Percentiles rank a stretch among this genome's conserved stretches.
phyloP scores from a whole-genome alignment of 1,140 invertebrate genomes.

The Orussus abietinus region DNA sequence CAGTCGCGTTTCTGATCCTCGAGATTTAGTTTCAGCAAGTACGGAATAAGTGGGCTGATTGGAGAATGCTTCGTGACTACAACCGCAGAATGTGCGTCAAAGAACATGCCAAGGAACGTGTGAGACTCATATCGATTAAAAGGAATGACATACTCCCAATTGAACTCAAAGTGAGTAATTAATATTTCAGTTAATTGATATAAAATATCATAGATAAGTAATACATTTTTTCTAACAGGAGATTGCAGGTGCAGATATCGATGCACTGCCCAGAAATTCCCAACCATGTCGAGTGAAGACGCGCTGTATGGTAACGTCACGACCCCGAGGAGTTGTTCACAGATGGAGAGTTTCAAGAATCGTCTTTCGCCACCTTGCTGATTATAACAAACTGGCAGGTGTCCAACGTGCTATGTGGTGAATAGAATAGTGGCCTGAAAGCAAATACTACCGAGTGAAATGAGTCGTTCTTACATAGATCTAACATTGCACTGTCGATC shows the following conservation, averaged over 20 bases:
- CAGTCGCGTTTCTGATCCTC: neutral
- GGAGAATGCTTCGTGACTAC: constrained; percentile 77
- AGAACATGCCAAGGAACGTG: constrained; percentile 66
- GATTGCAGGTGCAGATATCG: constrained; percentile 68
- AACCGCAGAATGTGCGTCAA: constrained; percentile 70
- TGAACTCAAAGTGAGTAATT: constrained; percentile 64
- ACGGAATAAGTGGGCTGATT: constrained; percentile 69
- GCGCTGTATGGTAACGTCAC: constrained; percentile 78
- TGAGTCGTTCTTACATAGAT: too few relatives aligned
- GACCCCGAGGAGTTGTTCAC: constrained; percentile 68
- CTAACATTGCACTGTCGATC: too few relatives aligned
- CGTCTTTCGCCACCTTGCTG: constrained; percentile 80
- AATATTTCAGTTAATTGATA: constrained; percentile 7
- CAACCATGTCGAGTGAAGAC: constrained; percentile 60
- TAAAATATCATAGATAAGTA: constrained; percentile 2
- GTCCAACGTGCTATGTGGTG: constrained; percentile 87
- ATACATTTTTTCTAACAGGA: constrained; percentile 47
- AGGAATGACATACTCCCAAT: constrained; percentile 77
- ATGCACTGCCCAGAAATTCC: constrained; percentile 72
- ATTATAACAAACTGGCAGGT: constrained; percentile 86
- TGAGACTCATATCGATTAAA: constrained; percentile 71
- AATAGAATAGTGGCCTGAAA: neutral
- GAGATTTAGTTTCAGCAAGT: constrained; percentile 60
- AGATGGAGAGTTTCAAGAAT: constrained; percentile 84
- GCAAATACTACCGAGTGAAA: too few relatives aligned